Evolutionary conservation across 2,113 vertebrate species (phyloP).

Genomic region (Indicator maculatus): DNA sequence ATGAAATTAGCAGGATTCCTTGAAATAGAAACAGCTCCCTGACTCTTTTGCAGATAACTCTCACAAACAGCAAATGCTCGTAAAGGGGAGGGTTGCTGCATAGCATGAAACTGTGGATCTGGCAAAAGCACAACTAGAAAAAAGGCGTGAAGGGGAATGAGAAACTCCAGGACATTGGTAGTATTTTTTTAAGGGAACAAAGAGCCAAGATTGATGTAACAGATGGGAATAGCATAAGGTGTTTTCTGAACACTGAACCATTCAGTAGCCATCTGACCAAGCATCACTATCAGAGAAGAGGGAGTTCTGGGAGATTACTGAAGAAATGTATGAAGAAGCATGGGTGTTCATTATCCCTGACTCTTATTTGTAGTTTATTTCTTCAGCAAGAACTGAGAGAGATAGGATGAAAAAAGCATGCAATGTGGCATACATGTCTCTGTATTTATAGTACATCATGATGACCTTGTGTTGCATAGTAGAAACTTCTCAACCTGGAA

Average conservation of each 20-base stretch:
- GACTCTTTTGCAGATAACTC: background rate
- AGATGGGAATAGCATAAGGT: background rate
- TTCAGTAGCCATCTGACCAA: background rate
- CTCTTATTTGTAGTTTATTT: background rate
- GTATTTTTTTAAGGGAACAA: background rate
- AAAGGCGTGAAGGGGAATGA: fast-evolving
- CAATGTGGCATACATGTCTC: background rate
- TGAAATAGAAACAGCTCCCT: background rate
- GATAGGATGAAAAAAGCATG: background rate
- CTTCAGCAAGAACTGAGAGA: background rate
- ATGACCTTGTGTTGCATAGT: background rate
- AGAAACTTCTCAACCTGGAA: background rate
- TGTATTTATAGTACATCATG: background rate
- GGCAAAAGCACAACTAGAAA: background rate
- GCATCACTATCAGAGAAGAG: background rate
- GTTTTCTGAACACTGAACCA: background rate
- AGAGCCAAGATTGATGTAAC: background rate
- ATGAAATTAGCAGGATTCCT: conserved; percentile 27
- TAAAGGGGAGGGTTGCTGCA: background rate
- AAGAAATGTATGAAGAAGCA: background rate
- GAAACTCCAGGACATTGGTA: background rate
- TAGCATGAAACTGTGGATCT: background rate
- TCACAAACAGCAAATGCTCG: background rate
- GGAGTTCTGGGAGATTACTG: background rate
- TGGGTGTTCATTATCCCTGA: background rate